A percentile compares a stretch with the other conserved stretches of the same genome.
These are phyloP conservation scores for Marasmarcha lunaedactyla DNA, from an alignment of 2,888 invertebrate species.

Conservation along the genomic window DNA sequence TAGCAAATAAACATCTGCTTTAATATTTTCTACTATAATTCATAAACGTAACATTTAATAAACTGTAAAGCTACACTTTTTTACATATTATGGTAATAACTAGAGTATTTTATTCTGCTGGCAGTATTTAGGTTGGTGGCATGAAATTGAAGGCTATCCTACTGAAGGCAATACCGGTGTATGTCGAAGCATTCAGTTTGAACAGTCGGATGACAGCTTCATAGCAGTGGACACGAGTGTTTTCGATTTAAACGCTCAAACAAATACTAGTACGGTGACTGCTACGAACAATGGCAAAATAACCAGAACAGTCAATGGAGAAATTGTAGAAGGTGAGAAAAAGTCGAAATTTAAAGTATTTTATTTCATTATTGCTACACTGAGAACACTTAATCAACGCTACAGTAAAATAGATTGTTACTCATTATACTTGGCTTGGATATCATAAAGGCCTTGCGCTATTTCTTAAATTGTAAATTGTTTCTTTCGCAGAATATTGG, in stretches of 20 bases:
- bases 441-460: no score
- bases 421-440: no score
- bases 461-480: constrained; percentile 1
- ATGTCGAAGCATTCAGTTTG: constrained; percentile 37
- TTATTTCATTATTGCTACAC: not conserved
- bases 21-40: no score
- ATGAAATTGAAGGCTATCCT: constrained; percentile 46
- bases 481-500: constrained; percentile 34
- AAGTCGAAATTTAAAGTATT: not conserved
- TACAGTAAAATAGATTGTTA: no score
- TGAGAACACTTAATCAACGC: no score
- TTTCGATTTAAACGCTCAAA: constrained; percentile 20
- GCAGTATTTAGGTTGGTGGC: constrained; percentile 53
- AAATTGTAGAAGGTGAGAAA: constrained; percentile 9
- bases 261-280: constrained; percentile 25
- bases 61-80: no score
- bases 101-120: constrained; percentile 9
- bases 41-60: no score
- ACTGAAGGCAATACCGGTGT: constrained; percentile 24
- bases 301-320: constrained; percentile 25
- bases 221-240: constrained; percentile 33
- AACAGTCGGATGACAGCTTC: constrained; percentile 5
- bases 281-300: constrained; percentile 30
- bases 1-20: no score
- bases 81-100: no score